These are phyloP conservation scores for Gavialis gangeticus DNA, from an alignment of 2,113 vertebrate genomes.

Conservation along the genomic window DNA sequence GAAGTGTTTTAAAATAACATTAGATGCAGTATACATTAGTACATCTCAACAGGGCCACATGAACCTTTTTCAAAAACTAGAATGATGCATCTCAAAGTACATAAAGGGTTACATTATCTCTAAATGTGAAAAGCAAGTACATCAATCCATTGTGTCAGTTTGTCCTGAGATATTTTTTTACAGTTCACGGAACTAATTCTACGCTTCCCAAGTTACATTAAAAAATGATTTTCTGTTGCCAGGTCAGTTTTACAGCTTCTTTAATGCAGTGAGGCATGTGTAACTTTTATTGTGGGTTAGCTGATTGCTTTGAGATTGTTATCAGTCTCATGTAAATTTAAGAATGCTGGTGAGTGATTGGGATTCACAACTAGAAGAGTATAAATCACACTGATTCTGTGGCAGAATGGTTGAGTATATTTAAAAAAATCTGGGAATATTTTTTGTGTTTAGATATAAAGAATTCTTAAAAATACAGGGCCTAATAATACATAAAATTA, in stretches of 20 bases:
- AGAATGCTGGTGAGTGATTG: slow-evolving; percentile 43
- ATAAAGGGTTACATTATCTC: not conserved
- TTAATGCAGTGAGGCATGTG: not conserved
- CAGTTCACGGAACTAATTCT: not conserved
- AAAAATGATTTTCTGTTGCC: not conserved
- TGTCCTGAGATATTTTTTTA: not conserved
- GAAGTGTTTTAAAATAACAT: not conserved
- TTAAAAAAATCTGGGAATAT: not conserved
- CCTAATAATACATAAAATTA: too few species aligned
- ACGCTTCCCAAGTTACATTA: not conserved
- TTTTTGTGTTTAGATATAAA: too few species aligned
- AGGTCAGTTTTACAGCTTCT: slow-evolving; percentile 16
- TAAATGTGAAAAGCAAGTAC: not conserved
- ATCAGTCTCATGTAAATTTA: slow-evolving; percentile 48
- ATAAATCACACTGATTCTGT: slow-evolving; percentile 49
- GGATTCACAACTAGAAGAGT: slow-evolving; percentile 50
- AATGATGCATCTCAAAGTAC: not conserved
- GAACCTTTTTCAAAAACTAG: not conserved
- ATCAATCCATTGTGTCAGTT: not conserved
- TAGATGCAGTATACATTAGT: not conserved
- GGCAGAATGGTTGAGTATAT: slow-evolving; percentile 36
- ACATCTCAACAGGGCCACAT: not conserved
- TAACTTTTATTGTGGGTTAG: slow-evolving; percentile 53
- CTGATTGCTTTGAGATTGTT: slow-evolving; percentile 59
- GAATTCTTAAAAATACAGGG: too few species aligned